phyloP scores from a whole-genome alignment of 2,797 vertebrate genomes.

The Urophycis tenuis region DNA sequence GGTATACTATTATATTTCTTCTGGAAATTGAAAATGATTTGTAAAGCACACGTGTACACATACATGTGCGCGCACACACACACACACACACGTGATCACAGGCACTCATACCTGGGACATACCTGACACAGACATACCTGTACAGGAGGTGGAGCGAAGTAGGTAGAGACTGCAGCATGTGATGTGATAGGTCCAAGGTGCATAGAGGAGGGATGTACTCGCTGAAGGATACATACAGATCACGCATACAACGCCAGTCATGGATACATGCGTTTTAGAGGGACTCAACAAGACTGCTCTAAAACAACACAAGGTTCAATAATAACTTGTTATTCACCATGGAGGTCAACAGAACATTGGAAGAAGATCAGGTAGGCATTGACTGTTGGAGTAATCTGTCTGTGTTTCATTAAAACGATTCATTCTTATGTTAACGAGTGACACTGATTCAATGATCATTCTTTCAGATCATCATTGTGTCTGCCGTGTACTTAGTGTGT shows the following conservation, averaged over 20 bases:
- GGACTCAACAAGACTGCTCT: background rate
- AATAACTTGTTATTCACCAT: slow-evolving; percentile 28
- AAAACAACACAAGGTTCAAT: background rate
- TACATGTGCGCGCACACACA: background rate
- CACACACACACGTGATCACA: background rate
- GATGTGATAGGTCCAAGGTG: slow-evolving; percentile 29
- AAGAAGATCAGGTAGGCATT: slow-evolving; percentile 36
- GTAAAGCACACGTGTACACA: background rate
- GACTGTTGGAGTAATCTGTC: background rate
- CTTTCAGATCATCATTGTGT: slow-evolving; percentile 62
- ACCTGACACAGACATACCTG: background rate
- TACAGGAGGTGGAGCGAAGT: background rate
- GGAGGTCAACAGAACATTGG: slow-evolving; percentile 27
- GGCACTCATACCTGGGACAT: background rate
- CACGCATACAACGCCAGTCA: slow-evolving; percentile 10
- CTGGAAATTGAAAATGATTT: background rate
- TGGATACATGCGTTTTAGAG: slow-evolving; percentile 6
- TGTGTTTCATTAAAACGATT: background rate
- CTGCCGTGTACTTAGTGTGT: slow-evolving; percentile 55
- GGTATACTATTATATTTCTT: no score
- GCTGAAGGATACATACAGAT: slow-evolving; percentile 2
- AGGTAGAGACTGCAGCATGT: slow-evolving; percentile 33
- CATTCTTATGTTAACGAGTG: background rate
- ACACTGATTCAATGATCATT: background rate
- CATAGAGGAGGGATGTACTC: slow-evolving; percentile 32